phyloP scores from a whole-genome alignment of 2,888 invertebrate species.

The Cremastinae sp. region DNA sequence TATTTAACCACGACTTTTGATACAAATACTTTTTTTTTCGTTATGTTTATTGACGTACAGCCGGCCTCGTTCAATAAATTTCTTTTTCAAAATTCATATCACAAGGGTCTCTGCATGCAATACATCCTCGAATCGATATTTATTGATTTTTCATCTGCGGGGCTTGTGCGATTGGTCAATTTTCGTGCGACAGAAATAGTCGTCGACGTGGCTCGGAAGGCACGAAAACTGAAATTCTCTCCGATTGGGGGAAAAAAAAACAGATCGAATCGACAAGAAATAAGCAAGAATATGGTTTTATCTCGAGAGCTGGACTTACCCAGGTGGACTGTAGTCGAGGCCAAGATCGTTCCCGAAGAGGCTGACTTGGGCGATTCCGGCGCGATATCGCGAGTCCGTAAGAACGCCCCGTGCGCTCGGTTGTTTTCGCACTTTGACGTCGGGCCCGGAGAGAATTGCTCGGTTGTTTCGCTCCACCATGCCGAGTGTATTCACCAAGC shows the following conservation, averaged over 20 bases:
- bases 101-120: too few species aligned
- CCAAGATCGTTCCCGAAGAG: conserved; percentile 87
- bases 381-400: conserved; percentile 72
- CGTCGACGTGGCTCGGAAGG: neutral
- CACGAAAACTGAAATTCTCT: neutral
- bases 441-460: conserved; percentile 60
- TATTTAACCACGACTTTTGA: too few species aligned
- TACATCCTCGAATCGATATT: too few species aligned
- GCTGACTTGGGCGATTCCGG: conserved; percentile 83
- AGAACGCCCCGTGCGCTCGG: conserved; percentile 64
- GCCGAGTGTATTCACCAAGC: conserved; percentile 82
- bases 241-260: neutral
- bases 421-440: conserved; percentile 62
- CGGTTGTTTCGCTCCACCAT: conserved; percentile 71
- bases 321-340: conserved; percentile 83
- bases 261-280: neutral
- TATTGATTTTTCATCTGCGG: too few species aligned
- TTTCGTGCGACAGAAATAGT: neutral
- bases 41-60: too few species aligned
- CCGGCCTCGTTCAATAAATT: too few species aligned
- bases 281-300: neutral
- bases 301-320: conserved; percentile 69
- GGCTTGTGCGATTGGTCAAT: neutral
- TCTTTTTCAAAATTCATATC: too few species aligned
- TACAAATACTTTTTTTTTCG: too few species aligned